Evolutionary conservation across 2,797 vertebrate genomes (phyloP), one percentile per base, ranked within the genome.

Genomic region (Semaprochilodus insignis): DNA sequence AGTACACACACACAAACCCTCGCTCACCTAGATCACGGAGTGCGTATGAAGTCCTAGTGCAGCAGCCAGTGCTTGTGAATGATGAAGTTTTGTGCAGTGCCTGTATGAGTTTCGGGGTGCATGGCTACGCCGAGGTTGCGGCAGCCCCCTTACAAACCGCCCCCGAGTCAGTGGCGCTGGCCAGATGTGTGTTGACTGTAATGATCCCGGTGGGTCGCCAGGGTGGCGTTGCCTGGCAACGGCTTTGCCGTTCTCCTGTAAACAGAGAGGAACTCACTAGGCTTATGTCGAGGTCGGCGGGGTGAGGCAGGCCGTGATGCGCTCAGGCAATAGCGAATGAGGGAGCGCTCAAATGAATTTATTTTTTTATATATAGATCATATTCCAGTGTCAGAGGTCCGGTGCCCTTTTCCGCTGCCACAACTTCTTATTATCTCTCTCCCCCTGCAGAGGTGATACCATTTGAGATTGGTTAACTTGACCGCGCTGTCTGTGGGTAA

Each of bases 111-210:
- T 90, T 87, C 87, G 87, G 85, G 87, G 71, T 60, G 55, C 66
- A 44, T 27, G 67, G 83, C 79, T 69, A 71, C 87, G 51, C 88
- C 85, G 67, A 83, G 72, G 86, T 80, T 60, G 19, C 81, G 88
- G 85, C 89, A 86, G 85, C 84, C 88, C 87, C 89, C 86, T 31
- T 88, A 84, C 88, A 88, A 90, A 90, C 89, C 84, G 89, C 89
- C 91, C 83, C 81, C n/a, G 3, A 82, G 87, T 82, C 87, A 89
- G 91, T 86, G 83, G 74, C 51, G 86, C 85, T 85, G 91, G 88
- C 91, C 93, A 93, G 93, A 94, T 94, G 92, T 93, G 89, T 87
- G 89, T 88, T 82, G 90, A 93, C 91, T 93, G 83, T 92, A 91
- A 92, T 89, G 92, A 94, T 93, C 91, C 91, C 90, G 83, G 92